Evolutionary conservation across 2,113 vertebrate genomes (phyloP), one percentile per base, ranked within the genome.

Genomic region (Serilophus lunatus): DNA sequence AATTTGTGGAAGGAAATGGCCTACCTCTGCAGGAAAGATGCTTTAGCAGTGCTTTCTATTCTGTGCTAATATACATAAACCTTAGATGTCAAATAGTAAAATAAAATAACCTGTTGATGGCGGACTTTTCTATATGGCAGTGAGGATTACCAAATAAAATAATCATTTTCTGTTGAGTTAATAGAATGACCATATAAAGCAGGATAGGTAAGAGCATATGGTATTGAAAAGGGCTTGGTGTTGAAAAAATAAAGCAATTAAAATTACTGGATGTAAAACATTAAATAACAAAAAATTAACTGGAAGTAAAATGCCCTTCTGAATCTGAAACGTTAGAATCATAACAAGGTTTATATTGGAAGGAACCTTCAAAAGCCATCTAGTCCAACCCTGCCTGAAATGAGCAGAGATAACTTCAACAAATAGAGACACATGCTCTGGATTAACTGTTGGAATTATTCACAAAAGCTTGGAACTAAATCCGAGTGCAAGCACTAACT

Each of bases 331-430:
- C 56, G 5, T 40, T 24, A 49, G 23, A 82, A 50, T n/a, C 25
- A 25, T 9, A 31, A 19, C 29, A 50, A 4, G 2, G 3, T 44
- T 92, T 78, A 15, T 4, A 6, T 29, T 83, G 12, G 26, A 90
- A 90, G 9, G 45, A 1, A 18, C 3, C 1, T 49, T 53, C 36
- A n/a, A 57, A 83, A 4, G 14, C 8, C 19, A 35, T 38, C 8
- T 25, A 36, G 8, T 42, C 25, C 35, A 60, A n/a, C 0, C 0
- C 0, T 0, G 6, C 4, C 25, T 50, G 33, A 14, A 11, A 2
- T 28, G 3, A 11, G 8, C 11, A 59, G 11, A 1, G 11, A 35
- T 5, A 31, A 15, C 42, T 60, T 60, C 13, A 53, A 29, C 24
- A n/a, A 60, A 45, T 3, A 65, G 9, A 63, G 31, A 40, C 3